Base-by-base conservation (phyloP, 2,797 vertebrate species). In the Silurus lanzhouensis region DNA sequence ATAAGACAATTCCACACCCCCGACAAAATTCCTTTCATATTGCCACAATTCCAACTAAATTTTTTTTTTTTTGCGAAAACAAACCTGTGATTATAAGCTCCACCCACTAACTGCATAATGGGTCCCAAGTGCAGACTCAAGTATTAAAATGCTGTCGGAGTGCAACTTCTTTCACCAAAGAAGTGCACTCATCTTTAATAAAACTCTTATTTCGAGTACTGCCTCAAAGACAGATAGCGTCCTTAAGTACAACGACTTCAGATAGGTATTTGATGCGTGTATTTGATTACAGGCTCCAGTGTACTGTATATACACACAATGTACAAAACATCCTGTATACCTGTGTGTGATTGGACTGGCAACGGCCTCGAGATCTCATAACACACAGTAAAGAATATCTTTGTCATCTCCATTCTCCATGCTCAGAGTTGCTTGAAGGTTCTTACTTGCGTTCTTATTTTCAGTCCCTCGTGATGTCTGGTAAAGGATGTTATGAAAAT, bases 111-210 rank as follows among this genome's bases (percentile, higher is more conserved):
- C 6, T 74, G 46, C 71, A 17, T 5, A 72, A 48, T n/a, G 12
- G 12, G 20, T 52, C 20, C 46, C 7, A 14, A 52, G 46, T 14
- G 46, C 48, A 25, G 72, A 75, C 14, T 75, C n/a, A 15, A 75
- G 72, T 27, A 52, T 27, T 22, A 75, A 75, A 57, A 57, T 1
- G 13, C 48, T 52, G 20, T 68, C 10, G 38, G 1, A 72, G 38
- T 48, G 38, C 38, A 52, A 52, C 20, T n/a, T 19, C 70, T n/a
- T 52, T 38, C 19, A 20, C 19, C 17, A 20, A 38, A 10, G 38
- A 44, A 71, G 68, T 71, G 70, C 70, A n/a, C 70, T 72, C 12
- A 22, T n/a, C 70, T 75, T 75, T 57, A 27, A 75, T 57, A 57
- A 75, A 75, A n/a, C 72, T 17, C n/a, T 55, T 31, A 57, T 75